Percentiles rank a stretch among this genome's conserved stretches.
phyloP scores from a whole-genome alignment of 2,113 vertebrate species.

The Centropus bengalensis region DNA sequence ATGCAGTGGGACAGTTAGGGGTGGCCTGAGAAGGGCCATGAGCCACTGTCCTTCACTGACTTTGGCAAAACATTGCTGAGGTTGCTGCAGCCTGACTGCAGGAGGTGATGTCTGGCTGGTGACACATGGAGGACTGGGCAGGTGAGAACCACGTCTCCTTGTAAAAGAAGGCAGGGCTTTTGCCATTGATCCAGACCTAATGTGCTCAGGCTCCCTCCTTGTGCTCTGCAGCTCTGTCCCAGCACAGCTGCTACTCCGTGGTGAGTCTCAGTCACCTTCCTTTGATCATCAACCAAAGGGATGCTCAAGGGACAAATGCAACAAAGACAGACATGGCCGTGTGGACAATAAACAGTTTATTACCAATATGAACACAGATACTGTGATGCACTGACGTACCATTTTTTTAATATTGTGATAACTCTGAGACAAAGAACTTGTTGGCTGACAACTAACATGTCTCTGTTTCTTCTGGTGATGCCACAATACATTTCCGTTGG shows the following conservation, averaged over 20 bases:
- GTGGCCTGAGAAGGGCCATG: neutral
- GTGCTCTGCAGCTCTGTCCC: rapidly evolving
- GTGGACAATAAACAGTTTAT: conserved; percentile 90
- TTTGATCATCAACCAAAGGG: neutral
- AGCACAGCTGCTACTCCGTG: neutral
- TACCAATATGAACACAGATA: conserved; percentile 88
- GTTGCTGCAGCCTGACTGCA: neutral
- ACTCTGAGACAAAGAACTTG: conserved; percentile 68
- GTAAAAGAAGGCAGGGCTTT: neutral
- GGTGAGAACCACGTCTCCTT: rapidly evolving
- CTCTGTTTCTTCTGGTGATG: conserved; percentile 75
- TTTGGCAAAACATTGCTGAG: neutral
- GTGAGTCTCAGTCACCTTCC: neutral
- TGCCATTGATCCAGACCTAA: rapidly evolving
- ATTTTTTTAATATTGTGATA: conserved; percentile 75
- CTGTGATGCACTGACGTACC: conserved; percentile 78
- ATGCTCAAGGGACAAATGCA: neutral
- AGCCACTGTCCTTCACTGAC: neutral
- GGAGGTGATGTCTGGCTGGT: neutral
- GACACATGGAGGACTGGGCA: rapidly evolving
- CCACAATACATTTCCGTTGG: conserved; percentile 77
- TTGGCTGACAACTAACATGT: conserved; percentile 76
- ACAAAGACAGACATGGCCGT: conserved; percentile 44
- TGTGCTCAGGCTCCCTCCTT: neutral
- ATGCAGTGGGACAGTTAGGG: neutral